These are phyloP conservation scores for Hippocampus barbouri DNA, from an alignment of 2,113 vertebrate genomes.

Conservation along the genomic window DNA sequence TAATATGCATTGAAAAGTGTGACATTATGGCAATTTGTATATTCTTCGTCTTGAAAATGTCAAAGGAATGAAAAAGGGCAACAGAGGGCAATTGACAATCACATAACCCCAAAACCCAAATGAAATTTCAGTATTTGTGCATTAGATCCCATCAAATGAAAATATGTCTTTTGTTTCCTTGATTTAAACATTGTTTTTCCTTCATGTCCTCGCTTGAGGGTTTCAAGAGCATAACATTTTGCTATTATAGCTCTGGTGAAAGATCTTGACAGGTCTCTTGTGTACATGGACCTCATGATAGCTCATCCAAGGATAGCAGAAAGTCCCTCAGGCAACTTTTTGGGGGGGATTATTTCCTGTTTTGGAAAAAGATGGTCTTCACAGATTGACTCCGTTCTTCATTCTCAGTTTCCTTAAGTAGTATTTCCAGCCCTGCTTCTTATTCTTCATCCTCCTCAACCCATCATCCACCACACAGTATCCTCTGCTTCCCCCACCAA, in stretches of 20 bases:
- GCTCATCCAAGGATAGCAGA: conserved; percentile 34
- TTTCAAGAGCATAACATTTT: conserved; percentile 23
- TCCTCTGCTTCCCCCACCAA: conserved; percentile 4
- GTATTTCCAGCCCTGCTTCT: conserved; percentile 22
- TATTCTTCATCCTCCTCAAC: conserved; percentile 20
- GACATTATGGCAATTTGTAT: too few relatives aligned
- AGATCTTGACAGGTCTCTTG: conserved; percentile 38
- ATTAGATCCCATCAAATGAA: background rate
- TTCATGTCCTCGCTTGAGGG: conserved; percentile 25
- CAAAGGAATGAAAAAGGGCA: too few relatives aligned
- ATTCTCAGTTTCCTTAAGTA: conserved; percentile 14
- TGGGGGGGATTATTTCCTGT: conserved; percentile 66
- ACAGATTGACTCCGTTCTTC: conserved; percentile 23
- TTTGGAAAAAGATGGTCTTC: conserved; percentile 42
- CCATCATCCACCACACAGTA: background rate
- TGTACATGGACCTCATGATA: conserved; percentile 15
- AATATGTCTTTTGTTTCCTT: background rate
- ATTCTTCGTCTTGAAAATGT: too few relatives aligned
- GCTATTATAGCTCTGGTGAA: background rate
- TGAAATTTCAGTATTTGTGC: background rate
- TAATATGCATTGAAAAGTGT: too few relatives aligned
- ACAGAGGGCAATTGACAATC: too few relatives aligned
- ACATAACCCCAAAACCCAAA: background rate
- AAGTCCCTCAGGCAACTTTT: conserved; percentile 32
- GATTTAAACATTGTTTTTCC: background rate